Base-by-base conservation (phyloP, 2,113 vertebrate species). In the Chlorodrepanis virens region DNA sequence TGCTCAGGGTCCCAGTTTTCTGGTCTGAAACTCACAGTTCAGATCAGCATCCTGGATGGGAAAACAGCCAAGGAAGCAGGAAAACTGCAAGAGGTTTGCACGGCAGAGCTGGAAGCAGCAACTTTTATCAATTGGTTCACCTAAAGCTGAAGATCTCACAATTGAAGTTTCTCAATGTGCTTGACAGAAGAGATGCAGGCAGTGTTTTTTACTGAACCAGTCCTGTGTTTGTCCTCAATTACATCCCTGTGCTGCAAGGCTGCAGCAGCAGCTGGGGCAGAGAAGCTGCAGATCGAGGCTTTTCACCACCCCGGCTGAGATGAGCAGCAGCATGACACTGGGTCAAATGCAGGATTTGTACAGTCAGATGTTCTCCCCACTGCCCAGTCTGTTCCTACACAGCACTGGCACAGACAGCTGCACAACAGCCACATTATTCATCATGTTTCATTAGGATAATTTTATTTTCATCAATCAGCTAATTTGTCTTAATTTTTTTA, bases 21-120 rank as follows among this genome's bases (percentile, higher is more conserved):
- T 80, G 21, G 5, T 71, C 65, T 96, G 60, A 82, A 84, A 70
- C 29, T 13, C 28, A 37, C 23, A 50, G 52, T 54, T 69, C 40
- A 63, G 45, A 22, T 69, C 40, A 63, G 45, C 25, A 67, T 69
- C 42, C n/a, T 1, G 0, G 47, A 29, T 0, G 0, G n/a, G 42
- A 60, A 60, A 92, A 53, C 4, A 83, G 14, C 22, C 70, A 88
- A 86, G 10, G 10, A 52, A 45, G 19, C 27, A 67, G 15, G 67
- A 71, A 72, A 75, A 79, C 8, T 37, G 37, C 14, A 64, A 78
- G 37, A 10, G 2, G 1, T 57, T 49, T 67, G 13, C 10, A 39
- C 3, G 2, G 11, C 27, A 35, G 44, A 61, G 40, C 22, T 83
- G 42, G 54, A 95, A 52, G 33, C 14, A 82, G 18, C 0, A 2